Conservation (phyloP, 1,140 invertebrate genomes). For the Apis dorsata region DNA sequence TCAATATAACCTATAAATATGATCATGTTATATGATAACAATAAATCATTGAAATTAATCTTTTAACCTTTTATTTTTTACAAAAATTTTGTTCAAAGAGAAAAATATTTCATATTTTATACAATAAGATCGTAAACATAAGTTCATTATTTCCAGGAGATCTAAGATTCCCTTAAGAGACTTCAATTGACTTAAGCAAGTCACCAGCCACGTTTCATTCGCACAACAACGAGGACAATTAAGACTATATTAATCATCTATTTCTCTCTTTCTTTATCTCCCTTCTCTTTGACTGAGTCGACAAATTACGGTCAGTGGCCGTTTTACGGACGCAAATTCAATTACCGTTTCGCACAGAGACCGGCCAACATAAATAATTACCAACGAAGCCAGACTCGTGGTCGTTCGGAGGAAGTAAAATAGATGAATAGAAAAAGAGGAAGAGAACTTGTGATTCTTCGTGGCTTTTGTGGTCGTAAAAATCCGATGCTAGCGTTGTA, state of each 20-base stretch:
- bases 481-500: slow-evolving; percentile 50
- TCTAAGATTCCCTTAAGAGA: slow-evolving; percentile 8
- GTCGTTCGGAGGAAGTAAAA: not conserved
- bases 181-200: slow-evolving; percentile 21
- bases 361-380: slow-evolving; percentile 64
- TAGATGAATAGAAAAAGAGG: too few species aligned
- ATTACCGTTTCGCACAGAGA: slow-evolving; percentile 59
- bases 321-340: slow-evolving; percentile 56
- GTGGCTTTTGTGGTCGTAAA: slow-evolving; percentile 58
- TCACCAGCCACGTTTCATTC: slow-evolving; percentile 13
- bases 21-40: too few species aligned
- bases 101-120: not conserved
- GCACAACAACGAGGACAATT: slow-evolving; percentile 35
- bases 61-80: too few species aligned
- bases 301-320: slow-evolving; percentile 52
- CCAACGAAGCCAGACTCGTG: slow-evolving; percentile 47
- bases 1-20: too few species aligned
- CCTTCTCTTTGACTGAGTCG: not conserved
- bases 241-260: slow-evolving; percentile 48
- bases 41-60: not conserved
- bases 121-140: not conserved
- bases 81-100: not conserved
- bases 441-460: slow-evolving; percentile 50
- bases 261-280: slow-evolving; percentile 14
- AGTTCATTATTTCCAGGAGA: not conserved